Percentiles rank a stretch among this genome's conserved stretches.
phyloP scores from a whole-genome alignment of 2,888 invertebrate species.

The Melanargia galathea region DNA sequence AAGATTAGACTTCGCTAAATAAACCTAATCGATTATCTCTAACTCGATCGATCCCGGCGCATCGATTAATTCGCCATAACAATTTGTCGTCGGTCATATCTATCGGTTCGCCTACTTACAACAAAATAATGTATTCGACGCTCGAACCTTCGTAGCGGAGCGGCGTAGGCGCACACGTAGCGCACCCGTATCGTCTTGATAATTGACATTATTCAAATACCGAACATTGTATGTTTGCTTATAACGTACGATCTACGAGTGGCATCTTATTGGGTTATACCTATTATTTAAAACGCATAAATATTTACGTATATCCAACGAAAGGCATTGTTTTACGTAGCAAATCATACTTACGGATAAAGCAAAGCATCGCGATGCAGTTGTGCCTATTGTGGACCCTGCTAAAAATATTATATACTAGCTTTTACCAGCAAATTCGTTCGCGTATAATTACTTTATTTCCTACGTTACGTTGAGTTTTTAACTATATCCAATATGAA shows the following conservation, averaged over 20 bases:
- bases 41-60: constrained; percentile 49
- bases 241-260: not conserved
- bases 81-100: constrained; percentile 77
- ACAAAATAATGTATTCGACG: constrained; percentile 73
- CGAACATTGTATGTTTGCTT: not conserved
- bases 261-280: not conserved
- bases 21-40: constrained; percentile 41
- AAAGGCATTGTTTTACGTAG: no score
- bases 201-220: constrained; percentile 43
- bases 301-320: no score
- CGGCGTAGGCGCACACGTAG: constrained; percentile 64
- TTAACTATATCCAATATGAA: no score
- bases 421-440: no score
- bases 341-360: no score
- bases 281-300: no score
- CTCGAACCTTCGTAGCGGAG: constrained; percentile 69
- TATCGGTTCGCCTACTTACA: constrained; percentile 72
- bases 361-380: no score
- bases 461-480: no score
- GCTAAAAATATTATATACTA: no score
- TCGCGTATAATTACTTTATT: no score
- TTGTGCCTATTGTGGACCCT: no score
- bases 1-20: constrained; percentile 8
- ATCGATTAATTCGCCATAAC: constrained; percentile 78
- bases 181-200: constrained; percentile 57